These are phyloP conservation scores for Crocuta crocuta DNA, from an alignment of 2,113 vertebrate genomes.

Conservation along the genomic window DNA sequence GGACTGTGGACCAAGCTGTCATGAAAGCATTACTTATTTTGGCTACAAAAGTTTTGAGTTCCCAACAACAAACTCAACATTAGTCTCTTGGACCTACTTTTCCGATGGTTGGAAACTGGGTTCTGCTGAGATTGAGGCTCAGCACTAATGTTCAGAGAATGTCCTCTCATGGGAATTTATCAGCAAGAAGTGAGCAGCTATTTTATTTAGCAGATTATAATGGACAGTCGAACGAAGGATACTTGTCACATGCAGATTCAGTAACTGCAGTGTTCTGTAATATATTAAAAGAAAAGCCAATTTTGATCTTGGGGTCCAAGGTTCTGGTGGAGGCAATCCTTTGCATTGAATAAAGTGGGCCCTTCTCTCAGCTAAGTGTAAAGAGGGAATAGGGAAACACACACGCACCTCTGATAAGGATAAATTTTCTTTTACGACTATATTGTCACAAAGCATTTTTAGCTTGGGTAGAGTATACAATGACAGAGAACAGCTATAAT, in stretches of 20 bases:
- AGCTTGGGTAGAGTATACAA: background rate
- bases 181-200: background rate
- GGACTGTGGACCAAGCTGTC: background rate
- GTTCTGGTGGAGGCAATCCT: background rate
- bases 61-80: background rate
- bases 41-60: background rate
- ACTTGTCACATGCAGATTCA: background rate
- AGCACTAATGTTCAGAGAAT: background rate
- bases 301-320: background rate
- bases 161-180: background rate
- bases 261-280: background rate
- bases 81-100: background rate
- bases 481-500: background rate
- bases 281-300: background rate
- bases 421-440: background rate
- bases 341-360: background rate
- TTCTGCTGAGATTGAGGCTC: background rate
- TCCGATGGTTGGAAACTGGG: background rate
- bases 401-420: background rate
- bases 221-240: background rate
- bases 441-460: constrained; percentile 22
- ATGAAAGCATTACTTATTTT: background rate
- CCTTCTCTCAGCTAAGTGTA: background rate
- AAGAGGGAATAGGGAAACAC: background rate
- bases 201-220: background rate